A percentile compares a stretch with the other conserved stretches of the same genome.
Conservation (phyloP, 1,140 invertebrate species). For the Drosophila setifemur region DNA sequence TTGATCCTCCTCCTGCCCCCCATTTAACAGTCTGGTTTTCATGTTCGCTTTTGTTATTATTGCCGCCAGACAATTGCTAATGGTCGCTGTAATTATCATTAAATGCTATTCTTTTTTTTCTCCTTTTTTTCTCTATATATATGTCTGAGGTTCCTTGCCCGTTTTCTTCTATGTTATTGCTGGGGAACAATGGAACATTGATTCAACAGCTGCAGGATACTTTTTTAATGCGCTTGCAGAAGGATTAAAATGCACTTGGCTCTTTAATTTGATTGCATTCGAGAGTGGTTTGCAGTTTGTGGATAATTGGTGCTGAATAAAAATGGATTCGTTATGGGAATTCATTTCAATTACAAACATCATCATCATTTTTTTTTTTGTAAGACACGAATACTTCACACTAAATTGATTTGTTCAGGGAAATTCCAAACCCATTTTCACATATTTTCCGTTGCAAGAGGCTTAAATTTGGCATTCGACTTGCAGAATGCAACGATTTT, state of each 20-base stretch:
- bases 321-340: neutral
- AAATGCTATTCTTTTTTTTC: constrained; percentile 46
- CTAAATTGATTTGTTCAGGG: neutral
- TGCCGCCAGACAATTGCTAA: constrained; percentile 70
- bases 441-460: constrained; percentile 5
- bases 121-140: neutral
- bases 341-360: neutral
- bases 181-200: constrained; percentile 20
- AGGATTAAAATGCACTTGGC: constrained; percentile 51
- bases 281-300: constrained; percentile 17
- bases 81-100: constrained; percentile 73
- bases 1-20: constrained; percentile 1
- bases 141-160: too few species aligned
- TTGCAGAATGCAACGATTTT: constrained; percentile 9
- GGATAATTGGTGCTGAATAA: neutral
- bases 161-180: constrained; percentile 1
- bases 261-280: constrained; percentile 32
- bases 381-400: too few species aligned
- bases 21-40: constrained; percentile 45
- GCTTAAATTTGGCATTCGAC: constrained; percentile 24
- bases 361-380: neutral
- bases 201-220: constrained; percentile 40
- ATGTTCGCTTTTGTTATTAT: constrained; percentile 64
- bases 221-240: constrained; percentile 56
- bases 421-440: neutral